These are phyloP conservation scores for Nemotelus pantherinus DNA, from an alignment of 2,888 invertebrate genomes.

Conservation along the genomic window DNA sequence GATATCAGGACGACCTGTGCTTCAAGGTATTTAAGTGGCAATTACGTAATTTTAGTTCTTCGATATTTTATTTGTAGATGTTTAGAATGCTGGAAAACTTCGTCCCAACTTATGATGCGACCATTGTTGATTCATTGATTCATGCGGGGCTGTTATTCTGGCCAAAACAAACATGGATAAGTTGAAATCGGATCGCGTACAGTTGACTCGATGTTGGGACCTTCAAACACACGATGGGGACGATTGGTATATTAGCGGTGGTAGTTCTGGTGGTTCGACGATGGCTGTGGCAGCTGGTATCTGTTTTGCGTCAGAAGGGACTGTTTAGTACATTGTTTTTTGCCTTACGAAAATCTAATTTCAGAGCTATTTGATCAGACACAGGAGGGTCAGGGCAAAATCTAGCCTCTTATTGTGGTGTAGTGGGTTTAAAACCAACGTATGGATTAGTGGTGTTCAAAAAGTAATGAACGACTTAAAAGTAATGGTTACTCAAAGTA, in stretches of 20 bases:
- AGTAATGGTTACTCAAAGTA: no score
- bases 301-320: constrained; percentile 74
- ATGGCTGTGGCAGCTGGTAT: constrained; percentile 89
- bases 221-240: constrained; percentile 68
- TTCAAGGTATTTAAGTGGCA: constrained; percentile 63
- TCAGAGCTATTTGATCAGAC: constrained; percentile 92
- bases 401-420: constrained; percentile 95
- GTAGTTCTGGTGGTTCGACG: constrained; percentile 98
- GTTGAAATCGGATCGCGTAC: constrained; percentile 98
- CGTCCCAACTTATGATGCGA: constrained; percentile 89
- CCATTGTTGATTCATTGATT: constrained; percentile 81
- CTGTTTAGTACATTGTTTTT: no score
- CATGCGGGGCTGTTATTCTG: constrained; percentile 80
- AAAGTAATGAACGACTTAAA: no score
- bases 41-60: no score
- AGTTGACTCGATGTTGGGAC: constrained; percentile 87
- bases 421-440: constrained; percentile 95
- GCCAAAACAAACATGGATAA: constrained; percentile 99
- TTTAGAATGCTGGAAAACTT: constrained; percentile 87
- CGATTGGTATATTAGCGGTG: constrained; percentile 85
- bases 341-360: constrained; percentile 43
- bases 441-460: no score
- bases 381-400: constrained; percentile 97
- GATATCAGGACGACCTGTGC: constrained; percentile 82
- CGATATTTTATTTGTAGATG: background rate